Base-by-base conservation (phyloP, 2,113 vertebrate genomes). In the Brienomyrus longianalis region DNA sequence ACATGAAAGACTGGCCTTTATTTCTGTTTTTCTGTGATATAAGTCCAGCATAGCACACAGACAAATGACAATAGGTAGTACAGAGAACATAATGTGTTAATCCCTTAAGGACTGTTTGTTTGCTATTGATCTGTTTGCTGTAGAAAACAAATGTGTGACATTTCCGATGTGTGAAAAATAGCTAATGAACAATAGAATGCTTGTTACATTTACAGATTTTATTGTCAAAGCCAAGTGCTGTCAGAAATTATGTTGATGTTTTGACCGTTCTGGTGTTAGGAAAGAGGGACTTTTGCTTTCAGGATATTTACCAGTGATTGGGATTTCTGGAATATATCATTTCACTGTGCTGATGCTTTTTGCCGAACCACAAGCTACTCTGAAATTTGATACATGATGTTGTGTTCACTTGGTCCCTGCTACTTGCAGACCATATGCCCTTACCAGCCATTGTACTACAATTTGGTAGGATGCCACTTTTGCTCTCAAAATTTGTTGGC, bases 171-270 rank as follows among this genome's bases (percentile, higher is more conserved):
- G 83, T 48, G 45, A 84, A 48, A 84, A 45, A 48, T 48, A 84
- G 83, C 83, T 48, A 84, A 84, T 84, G 43, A 84, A 84, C 83
- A 84, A 84, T 84, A 84, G 45, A 45, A 48, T 84, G 6, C 83
- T 47, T 48, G 21, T 84, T 80, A 80, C 43, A 21, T 47, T 48
- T 84, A 48, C 83, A 84, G 74, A 43, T 43, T 80, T 80, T 43
- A 35, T 80, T 43, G 43, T 48, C 45, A 11, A 48, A 45, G 8
- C 83, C 62, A 70, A 84, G 39, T 84, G 45, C 39, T 84, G 83
- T 84, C 43, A 47, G 45, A 47, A 48, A 47, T 80, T 39, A 0
- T 83, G 43, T 45, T 45, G 83, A 84, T 48, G 21, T 84, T 48
- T 84, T 84, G 80, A 84, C 19, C 23, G 8, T 84, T 80, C 39